Evolutionary conservation across 2,797 vertebrate genomes (phyloP), one percentile per base, ranked within the genome.

Genomic region (Rhabdomys pumilio): DNA sequence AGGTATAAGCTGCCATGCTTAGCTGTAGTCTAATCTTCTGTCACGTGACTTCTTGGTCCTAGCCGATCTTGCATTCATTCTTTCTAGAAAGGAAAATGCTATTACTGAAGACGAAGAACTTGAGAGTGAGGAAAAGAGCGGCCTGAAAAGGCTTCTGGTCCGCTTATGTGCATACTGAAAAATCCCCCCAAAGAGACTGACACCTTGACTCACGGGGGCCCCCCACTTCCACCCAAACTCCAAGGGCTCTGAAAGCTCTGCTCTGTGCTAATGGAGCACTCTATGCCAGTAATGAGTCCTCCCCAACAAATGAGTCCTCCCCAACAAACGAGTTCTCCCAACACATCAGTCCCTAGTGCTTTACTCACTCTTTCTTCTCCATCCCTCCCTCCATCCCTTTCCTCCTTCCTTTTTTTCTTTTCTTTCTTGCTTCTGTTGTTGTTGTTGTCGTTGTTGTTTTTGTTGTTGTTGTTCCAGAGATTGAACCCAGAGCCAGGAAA

Each of bases 61-160:
- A 73, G 82, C 2, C 47, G 53, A 19, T 73, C 53, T 88, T 85
- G 34, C 19, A 65, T 90, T 91, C 81, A 17, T 79, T 55, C 4
- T 63, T 87, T 85, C 31, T 8, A 53, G 26, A 92, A 22, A 87
- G 92, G 81, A 55, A 44, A 75, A 96, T 84, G 15, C 29, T 59
- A 1, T 59, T 47, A 9, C 11, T 83, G 20, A 80, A 34, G 12
- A 76, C 81, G 93, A 61, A 84, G 38, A 41, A 44, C 63, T 79
- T 29, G 57, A 85, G 90, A 92, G 57, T 7, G 61, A 90, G 57
- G 31, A 67, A 26, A 65, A 83, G 65, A 50, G 17, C 31, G 20
- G 31, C 65, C 24, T 90, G 59, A 47, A 80, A 73, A 89, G 29
- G 53, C 50, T 29, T 87, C 69, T 93, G 53, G 14, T 83, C 9